phyloP scores from a whole-genome alignment of 2,797 vertebrate species.

The Peromyscus eremicus region DNA sequence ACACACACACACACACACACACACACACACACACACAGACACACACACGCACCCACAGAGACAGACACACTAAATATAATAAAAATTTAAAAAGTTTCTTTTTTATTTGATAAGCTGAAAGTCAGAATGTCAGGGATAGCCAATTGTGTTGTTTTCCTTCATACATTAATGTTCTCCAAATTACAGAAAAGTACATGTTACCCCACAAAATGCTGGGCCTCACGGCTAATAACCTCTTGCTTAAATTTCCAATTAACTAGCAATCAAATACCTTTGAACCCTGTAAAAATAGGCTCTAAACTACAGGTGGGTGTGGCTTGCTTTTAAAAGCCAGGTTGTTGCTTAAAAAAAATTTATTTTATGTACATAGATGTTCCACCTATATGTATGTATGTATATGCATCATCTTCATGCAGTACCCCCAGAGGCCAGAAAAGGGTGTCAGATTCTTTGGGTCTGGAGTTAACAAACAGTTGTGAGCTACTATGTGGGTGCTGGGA shows the following conservation, averaged over 20 bases:
- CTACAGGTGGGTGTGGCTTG: constrained; percentile 54
- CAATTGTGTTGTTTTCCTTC: neutral
- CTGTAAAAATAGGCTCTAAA: constrained; percentile 64
- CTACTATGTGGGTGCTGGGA: neutral
- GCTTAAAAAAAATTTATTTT: neutral
- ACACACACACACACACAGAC: neutral
- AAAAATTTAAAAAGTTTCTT: neutral
- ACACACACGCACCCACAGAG: neutral
- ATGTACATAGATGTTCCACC: neutral
- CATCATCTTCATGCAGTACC: neutral
- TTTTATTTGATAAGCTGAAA: neutral
- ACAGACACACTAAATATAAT: neutral
- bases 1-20: neutral
- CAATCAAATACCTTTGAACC: constrained; percentile 69
- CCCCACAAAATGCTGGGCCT: neutral
- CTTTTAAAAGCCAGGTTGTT: constrained; percentile 69
- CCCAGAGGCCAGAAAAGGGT: neutral
- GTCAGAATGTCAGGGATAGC: neutral
- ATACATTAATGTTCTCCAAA: neutral
- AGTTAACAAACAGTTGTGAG: neutral
- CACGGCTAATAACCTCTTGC: constrained; percentile 27
- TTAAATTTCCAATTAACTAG: constrained; percentile 50
- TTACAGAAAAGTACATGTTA: neutral
- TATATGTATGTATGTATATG: neutral
- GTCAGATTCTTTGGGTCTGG: neutral